Evolutionary conservation across 2,888 invertebrate genomes (phyloP).

Genomic region (Fragum whitleyi): DNA sequence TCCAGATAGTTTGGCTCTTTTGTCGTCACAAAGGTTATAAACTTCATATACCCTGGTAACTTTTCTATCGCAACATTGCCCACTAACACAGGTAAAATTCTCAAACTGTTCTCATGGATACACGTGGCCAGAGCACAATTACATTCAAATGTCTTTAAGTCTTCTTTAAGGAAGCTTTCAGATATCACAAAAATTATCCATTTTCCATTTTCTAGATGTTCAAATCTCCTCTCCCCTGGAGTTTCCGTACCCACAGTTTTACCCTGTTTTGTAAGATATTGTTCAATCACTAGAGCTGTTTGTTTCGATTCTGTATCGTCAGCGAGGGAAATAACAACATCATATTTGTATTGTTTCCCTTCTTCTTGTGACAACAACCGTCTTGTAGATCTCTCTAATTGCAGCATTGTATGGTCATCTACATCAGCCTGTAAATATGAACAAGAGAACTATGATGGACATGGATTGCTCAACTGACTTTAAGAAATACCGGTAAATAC

Average conservation of each 20-base stretch:
- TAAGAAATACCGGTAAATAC: no score
- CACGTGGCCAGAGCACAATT: constrained; percentile 16
- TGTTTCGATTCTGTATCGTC: constrained; percentile 11
- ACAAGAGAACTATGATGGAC: no score
- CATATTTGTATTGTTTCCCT: constrained; percentile 30
- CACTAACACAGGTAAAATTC: constrained; percentile 43
- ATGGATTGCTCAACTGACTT: no score
- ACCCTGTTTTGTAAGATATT: constrained; percentile 30
- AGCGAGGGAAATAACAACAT: constrained; percentile 10
- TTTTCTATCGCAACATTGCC: constrained; percentile 3
- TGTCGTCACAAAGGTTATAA: constrained; percentile 50
- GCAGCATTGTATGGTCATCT: neutral
- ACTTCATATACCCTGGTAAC: constrained; percentile 47
- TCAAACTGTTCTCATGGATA: constrained; percentile 31
- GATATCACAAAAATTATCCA: constrained; percentile 64
- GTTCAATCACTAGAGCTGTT: constrained; percentile 36
- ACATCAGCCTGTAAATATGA: neutral
- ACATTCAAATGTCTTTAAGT: constrained; percentile 23
- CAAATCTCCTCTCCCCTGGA: neutral
- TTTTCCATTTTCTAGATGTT: constrained; percentile 22
- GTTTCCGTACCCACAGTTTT: constrained; percentile 16
- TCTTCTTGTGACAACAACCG: constrained; percentile 1
- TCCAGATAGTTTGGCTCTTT: constrained; percentile 30
- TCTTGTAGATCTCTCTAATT: neutral
- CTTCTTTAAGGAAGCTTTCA: constrained; percentile 18